phyloP scores from a whole-genome alignment of 37 sponge, comb jelly and placozoan genomes.

The Amphimedon queenslandica region DNA sequence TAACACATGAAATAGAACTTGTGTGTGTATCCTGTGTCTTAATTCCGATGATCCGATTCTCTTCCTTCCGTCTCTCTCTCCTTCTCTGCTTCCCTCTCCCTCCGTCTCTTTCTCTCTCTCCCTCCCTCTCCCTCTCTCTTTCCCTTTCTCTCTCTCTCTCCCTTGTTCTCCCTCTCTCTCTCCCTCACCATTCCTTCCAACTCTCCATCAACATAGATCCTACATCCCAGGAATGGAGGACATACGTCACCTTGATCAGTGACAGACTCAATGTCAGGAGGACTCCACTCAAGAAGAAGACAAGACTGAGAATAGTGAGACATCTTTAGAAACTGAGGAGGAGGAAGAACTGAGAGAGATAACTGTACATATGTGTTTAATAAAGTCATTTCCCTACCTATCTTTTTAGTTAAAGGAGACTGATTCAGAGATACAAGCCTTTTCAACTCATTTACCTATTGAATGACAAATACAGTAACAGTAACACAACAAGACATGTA shows the following conservation, averaged over 20 bases:
- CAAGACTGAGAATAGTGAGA: conserved; percentile 43
- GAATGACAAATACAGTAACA: neutral
- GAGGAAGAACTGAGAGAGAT: neutral
- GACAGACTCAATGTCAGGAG: neutral
- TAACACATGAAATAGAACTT: neutral
- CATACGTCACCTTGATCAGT: neutral
- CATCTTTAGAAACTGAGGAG: conserved; percentile 40
- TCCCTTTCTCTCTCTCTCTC: too few relatives aligned
- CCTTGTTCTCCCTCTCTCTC: neutral
- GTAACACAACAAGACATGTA: neutral
- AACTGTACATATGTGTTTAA: too few relatives aligned
- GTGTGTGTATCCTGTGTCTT: neutral
- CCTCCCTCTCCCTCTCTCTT: too few relatives aligned
- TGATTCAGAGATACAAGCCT: neutral
- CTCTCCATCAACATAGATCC: conserved; percentile 49
- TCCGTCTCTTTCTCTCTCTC: too few relatives aligned
- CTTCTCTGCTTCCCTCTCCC: neutral
- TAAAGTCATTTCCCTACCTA: too few relatives aligned
- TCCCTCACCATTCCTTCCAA: conserved; percentile 56
- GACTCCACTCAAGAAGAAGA: conserved; percentile 52
- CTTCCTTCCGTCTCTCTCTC: neutral
- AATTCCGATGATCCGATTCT: neutral
- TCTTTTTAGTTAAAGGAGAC: neutral
- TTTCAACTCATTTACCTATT: neutral
- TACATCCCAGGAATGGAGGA: conserved; percentile 26